phyloP scores from a whole-genome alignment of 2,888 invertebrate species.

The Itoplectis maculator region DNA sequence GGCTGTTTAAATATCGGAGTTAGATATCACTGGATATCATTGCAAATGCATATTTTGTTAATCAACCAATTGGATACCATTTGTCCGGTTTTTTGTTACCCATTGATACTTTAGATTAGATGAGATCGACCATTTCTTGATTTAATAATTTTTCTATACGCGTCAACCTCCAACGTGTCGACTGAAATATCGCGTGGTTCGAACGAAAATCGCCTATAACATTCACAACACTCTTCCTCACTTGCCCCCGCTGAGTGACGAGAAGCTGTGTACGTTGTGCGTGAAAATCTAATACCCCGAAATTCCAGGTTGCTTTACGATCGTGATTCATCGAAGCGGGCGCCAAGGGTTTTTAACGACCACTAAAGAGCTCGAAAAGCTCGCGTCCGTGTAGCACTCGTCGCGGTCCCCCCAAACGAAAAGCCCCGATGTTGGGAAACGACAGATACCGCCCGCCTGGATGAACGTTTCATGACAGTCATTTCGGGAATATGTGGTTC shows the following conservation, averaged over 20 bases:
- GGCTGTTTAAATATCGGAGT: background rate
- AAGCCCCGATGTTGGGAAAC: constrained; percentile 60
- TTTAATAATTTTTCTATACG: background rate
- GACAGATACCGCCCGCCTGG: constrained; percentile 43
- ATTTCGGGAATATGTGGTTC: constrained; percentile 49
- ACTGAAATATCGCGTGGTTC: background rate
- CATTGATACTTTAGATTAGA: background rate
- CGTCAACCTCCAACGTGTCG: background rate
- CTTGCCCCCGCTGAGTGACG: background rate
- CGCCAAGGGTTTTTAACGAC: constrained; percentile 70
- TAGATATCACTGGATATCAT: no score
- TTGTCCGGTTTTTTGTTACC: background rate
- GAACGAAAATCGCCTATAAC: background rate
- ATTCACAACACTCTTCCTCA: background rate
- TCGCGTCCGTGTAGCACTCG: constrained; percentile 52
- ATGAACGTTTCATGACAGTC: constrained; percentile 63
- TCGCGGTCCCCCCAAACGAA: constrained; percentile 69
- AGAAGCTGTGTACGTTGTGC: background rate
- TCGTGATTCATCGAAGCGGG: constrained; percentile 68
- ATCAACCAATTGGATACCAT: no score
- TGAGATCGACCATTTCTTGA: background rate
- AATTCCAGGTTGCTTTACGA: constrained; percentile 64
- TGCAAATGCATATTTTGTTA: no score
- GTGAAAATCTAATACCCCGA: constrained; percentile 35
- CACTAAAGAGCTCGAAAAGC: constrained; percentile 58